Evolutionary conservation across 1,140 invertebrate species (phyloP), one percentile per base, ranked within the genome.

Genomic region (Drosophila nebulosa): DNA sequence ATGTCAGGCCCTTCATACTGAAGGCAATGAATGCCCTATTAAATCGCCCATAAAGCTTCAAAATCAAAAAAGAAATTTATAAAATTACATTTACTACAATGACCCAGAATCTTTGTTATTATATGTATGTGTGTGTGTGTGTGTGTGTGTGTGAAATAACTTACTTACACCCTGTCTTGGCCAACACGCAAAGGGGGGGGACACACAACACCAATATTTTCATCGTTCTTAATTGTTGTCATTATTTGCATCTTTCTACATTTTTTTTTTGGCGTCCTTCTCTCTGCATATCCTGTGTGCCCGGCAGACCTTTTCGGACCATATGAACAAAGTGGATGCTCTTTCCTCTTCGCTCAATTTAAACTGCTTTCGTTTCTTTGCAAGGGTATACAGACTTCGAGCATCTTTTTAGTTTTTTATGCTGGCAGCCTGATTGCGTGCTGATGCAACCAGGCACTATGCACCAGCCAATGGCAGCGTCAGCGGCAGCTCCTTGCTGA

Each of bases 1-100:
- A 65, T 39, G 69, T 92, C 92, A n/a, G 67, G 18, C 73, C 73
- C 9, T 90, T 90, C 5, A 86, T 90, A 9, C 22, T 63, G 7
- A 5, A 26, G 0, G 22, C 46, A 30, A 65, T 83, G 16, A 14
- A 26, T 24, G 0, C 1, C 0, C 10, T 76, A 3, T 9, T 65
- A 16, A 42, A 21, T 3, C 14, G n/a, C n/a, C n/a, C n/a, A n/a
- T n/a, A n/a, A 10, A 7, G 4, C 4, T 3, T 26, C 21, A 53
- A 55, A 22, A 50, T 50, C n/a, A n/a, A 10, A 58, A 61, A 39
- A 58, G 7, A 3, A 3, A 35, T 1, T 22, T 35, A 14, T 22
- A 21, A 50, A 51, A 51, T 24, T 24, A n/a, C n/a, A n/a, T n/a
- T n/a, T n/a, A n/a, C 46, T 42, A 3, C 30, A 32, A 32, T 32